Conservation (phyloP, 2,797 vertebrate genomes). For the Carapus acus region DNA sequence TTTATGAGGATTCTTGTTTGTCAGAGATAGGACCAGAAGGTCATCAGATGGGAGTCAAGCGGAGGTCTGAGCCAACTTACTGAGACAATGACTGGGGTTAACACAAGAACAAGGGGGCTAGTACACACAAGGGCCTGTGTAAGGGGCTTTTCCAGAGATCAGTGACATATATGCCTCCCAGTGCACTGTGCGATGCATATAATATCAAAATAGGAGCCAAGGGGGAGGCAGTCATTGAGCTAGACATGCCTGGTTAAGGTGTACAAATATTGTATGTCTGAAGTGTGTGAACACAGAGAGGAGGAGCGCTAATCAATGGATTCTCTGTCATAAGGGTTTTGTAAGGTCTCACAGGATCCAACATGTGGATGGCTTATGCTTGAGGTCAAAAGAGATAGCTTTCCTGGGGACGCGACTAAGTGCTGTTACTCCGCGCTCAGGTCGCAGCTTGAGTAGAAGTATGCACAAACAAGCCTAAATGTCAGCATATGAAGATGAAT, state of each 20-base stretch:
- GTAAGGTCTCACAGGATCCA: conserved; percentile 62
- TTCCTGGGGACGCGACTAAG: conserved; percentile 45
- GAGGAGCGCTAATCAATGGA: conserved; percentile 62
- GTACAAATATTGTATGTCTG: conserved; percentile 42
- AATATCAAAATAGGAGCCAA: conserved; percentile 31
- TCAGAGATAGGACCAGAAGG: conserved; percentile 65
- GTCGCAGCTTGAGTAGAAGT: conserved; percentile 40
- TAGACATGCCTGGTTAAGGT: conserved; percentile 38
- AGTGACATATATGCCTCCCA: conserved; percentile 49
- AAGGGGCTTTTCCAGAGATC: conserved; percentile 24
- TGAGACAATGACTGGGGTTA: conserved; percentile 22
- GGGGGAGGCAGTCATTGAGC: conserved; percentile 26
- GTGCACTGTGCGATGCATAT: conserved; percentile 38
- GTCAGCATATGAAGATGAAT: conserved; percentile 26
- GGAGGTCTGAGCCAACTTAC: conserved; percentile 36
- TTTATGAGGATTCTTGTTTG: conserved; percentile 67
- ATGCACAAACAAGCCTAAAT: conserved; percentile 47
- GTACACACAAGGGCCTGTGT: conserved; percentile 35
- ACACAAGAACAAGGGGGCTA: conserved; percentile 44
- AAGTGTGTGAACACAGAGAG: conserved; percentile 35
- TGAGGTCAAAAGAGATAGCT: conserved; percentile 58
- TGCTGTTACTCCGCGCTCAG: conserved; percentile 37
- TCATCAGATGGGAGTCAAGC: conserved; percentile 71
- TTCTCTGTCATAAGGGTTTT: conserved; percentile 64
- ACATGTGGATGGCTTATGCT: conserved; percentile 65